Conservation (phyloP, 23 tunicate genomes). For the Ascidia mentula region DNA sequence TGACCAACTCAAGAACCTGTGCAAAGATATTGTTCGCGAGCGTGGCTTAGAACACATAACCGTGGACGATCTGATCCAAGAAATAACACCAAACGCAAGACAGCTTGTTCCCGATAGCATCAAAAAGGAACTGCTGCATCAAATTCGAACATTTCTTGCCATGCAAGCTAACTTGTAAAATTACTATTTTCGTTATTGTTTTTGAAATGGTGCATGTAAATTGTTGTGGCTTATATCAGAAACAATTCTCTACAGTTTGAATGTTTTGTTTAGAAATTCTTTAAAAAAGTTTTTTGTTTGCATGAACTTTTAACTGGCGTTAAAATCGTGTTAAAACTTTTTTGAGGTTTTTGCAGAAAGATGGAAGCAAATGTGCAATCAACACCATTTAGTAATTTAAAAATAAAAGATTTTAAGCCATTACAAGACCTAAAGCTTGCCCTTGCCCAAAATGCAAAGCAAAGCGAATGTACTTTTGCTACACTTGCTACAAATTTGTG, state of each 20-base stretch:
- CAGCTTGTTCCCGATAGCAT: conserved; percentile 85
- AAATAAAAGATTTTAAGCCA: conserved; percentile 46
- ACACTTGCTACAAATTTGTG: conserved; percentile 80
- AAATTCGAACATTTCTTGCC: conserved; percentile 72
- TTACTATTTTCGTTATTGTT: not conserved
- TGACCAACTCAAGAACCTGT: conserved; percentile 66
- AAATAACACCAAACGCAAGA: conserved; percentile 93
- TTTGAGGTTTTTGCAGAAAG: not conserved
- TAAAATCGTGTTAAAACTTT: no score
- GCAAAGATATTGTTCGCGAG: conserved; percentile 86
- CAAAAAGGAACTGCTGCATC: conserved; percentile 84
- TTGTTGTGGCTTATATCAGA: no score
- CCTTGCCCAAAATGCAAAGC: conserved; percentile 71
- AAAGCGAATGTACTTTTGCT: conserved; percentile 91
- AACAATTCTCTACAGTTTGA: no score
- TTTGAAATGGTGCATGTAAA: no score
- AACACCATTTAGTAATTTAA: conserved; percentile 36
- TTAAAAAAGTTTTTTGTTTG: not conserved
- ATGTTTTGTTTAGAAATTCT: no score
- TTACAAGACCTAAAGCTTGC: conserved; percentile 67
- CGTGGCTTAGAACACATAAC: conserved; percentile 78
- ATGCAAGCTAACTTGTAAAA: conserved; percentile 72
- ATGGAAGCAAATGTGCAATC: not conserved
- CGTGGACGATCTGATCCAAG: conserved; percentile 91
- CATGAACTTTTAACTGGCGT: no score